phyloP scores from a whole-genome alignment of 2,113 vertebrate species.

The Gymnogyps californianus region DNA sequence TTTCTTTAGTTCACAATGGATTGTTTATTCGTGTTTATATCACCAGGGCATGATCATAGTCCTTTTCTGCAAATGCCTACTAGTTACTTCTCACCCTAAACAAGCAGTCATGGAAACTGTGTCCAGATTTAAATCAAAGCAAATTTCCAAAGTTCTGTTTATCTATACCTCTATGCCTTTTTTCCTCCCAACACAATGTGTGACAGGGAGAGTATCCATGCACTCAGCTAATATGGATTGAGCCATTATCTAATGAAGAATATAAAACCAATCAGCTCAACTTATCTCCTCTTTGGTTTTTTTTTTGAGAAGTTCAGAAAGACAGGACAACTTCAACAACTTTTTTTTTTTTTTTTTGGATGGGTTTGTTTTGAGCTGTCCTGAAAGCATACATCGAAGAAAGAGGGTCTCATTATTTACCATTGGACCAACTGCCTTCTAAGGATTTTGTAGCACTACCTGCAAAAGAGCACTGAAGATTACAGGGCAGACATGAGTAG shows the following conservation, averaged over 20 bases:
- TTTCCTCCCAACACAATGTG: not conserved
- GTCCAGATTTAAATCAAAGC: not conserved
- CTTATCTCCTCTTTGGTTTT: not conserved
- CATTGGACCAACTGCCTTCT: not conserved
- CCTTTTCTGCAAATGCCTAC: not conserved
- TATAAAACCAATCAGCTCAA: not conserved
- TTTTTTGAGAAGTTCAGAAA: not conserved
- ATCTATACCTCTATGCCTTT: not conserved
- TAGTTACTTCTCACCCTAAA: not conserved
- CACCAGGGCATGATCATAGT: not conserved
- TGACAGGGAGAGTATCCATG: not conserved
- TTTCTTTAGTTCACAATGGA: not conserved
- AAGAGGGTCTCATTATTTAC: not conserved
- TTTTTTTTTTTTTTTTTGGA: not conserved
- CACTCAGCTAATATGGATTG: not conserved
- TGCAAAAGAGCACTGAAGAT: not conserved
- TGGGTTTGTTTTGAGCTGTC: not conserved
- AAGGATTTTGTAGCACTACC: not conserved
- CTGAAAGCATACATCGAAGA: not conserved
- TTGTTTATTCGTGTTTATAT: not conserved
- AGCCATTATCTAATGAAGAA: not conserved
- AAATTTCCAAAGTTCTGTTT: not conserved
- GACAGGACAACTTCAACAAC: not conserved
- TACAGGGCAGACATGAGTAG: not conserved
- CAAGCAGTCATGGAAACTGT: not conserved